These are phyloP conservation scores for Brachionus koreanus DNA, from an alignment of 1,140 invertebrate genomes.

Conservation along the genomic window DNA sequence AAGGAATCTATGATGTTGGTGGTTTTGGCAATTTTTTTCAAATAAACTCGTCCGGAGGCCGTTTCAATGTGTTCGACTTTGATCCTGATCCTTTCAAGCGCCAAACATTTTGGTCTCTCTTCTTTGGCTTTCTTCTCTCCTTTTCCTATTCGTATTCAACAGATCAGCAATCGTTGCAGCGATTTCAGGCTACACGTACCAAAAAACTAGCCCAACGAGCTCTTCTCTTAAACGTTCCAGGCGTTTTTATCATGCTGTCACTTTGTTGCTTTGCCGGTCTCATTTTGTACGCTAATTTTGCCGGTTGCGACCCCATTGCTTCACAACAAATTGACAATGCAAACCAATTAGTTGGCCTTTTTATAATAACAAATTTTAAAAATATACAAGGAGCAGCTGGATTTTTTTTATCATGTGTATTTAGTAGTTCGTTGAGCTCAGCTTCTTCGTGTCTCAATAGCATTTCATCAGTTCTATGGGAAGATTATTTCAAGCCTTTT, in stretches of 20 bases:
- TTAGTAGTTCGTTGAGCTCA: constrained; percentile 51
- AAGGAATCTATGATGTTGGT: constrained; percentile 45
- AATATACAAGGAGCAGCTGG: constrained; percentile 58
- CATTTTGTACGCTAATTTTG: constrained; percentile 45
- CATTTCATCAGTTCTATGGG: constrained; percentile 78
- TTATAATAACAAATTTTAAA: constrained; percentile 52
- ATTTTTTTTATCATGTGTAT: constrained; percentile 55
- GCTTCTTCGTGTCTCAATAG: constrained; percentile 74
- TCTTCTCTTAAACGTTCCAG: not conserved
- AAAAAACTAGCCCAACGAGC: constrained; percentile 31
- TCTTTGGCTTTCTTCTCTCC: constrained; percentile 43
- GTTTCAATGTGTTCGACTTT: constrained; percentile 46
- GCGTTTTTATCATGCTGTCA: constrained; percentile 26
- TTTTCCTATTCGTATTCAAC: constrained; percentile 43
- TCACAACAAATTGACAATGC: not conserved
- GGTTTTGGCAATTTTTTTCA: constrained; percentile 46
- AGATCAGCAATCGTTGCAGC: constrained; percentile 46
- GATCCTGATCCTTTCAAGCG: constrained; percentile 43
- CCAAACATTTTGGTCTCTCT: constrained; percentile 46
- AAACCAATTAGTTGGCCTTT: constrained; percentile 49
- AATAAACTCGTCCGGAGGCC: constrained; percentile 26
- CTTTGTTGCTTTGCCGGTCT: constrained; percentile 42
- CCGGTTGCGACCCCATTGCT: constrained; percentile 45
- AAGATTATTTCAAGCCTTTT: constrained; percentile 66
- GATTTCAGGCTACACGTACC: constrained; percentile 44